A percentile compares a stretch with the other conserved stretches of the same genome.
Conservation (phyloP, 2,797 vertebrate species). For the Capromys pilorides region DNA sequence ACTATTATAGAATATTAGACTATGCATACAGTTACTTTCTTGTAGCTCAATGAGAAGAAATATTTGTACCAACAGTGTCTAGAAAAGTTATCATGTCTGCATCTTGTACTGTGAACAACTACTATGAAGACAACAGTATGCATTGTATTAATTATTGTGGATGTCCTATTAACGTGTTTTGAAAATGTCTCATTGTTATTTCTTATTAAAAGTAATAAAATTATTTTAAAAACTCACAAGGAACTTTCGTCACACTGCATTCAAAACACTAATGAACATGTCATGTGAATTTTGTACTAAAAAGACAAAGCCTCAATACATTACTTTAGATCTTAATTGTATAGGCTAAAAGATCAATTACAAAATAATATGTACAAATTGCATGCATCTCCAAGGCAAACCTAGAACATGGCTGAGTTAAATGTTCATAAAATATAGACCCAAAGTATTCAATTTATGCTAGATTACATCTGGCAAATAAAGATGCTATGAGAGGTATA, state of each 20-base stretch:
- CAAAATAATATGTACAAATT: background rate
- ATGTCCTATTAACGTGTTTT: no score
- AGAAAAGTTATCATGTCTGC: no score
- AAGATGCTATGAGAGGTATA: background rate
- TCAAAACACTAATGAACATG: slow-evolving; percentile 29
- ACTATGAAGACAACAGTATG: no score
- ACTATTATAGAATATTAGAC: no score
- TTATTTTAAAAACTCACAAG: slow-evolving; percentile 15
- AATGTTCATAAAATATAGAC: slow-evolving; percentile 39
- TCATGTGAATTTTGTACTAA: background rate
- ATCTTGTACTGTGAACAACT: no score
- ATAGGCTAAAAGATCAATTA: background rate
- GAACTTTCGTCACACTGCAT: slow-evolving; percentile 57
- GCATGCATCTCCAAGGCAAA: background rate
- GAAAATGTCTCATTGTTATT: no score
- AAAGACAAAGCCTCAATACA: background rate
- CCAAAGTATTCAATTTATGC: background rate
- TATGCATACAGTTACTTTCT: no score
- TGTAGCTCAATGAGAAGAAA: no score
- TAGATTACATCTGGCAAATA: background rate
- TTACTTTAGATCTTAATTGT: background rate
- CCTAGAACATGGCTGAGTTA: background rate
- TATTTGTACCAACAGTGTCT: no score
- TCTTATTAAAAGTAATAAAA: no score
- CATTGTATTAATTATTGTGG: no score